These are phyloP conservation scores for Asobara japonica DNA, from an alignment of 1,140 invertebrate genomes.

Conservation along the genomic window DNA sequence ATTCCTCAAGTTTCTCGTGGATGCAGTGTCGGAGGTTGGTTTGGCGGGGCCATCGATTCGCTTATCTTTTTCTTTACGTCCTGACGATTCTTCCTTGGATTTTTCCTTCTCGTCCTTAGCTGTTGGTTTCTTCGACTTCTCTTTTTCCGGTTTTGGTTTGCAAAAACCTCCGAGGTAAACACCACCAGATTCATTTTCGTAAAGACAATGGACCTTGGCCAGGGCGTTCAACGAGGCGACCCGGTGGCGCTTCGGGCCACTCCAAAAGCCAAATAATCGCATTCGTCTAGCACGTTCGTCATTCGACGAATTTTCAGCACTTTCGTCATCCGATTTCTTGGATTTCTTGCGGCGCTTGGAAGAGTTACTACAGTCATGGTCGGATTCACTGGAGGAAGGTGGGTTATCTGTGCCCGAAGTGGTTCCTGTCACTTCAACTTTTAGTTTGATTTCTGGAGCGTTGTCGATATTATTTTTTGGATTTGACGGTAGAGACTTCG, in stretches of 20 bases:
- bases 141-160: conserved; percentile 62
- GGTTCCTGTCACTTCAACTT: conserved; percentile 53
- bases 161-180: conserved; percentile 72
- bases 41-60: conserved; percentile 22
- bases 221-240: conserved; percentile 89
- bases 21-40: conserved; percentile 9
- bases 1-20: conserved; percentile 73
- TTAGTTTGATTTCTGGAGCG: conserved; percentile 49
- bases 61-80: conserved; percentile 54
- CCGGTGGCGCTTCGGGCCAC: conserved; percentile 80
- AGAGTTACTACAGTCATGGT: conserved; percentile 52
- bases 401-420: conserved; percentile 41
- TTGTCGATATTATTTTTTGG: conserved; percentile 43
- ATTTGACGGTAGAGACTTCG: conserved; percentile 1
- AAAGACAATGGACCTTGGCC: conserved; percentile 91
- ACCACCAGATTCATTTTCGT: conserved; percentile 85
- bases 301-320: conserved; percentile 47
- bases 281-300: conserved; percentile 62
- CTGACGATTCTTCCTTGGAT: conserved; percentile 33
- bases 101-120: conserved; percentile 40
- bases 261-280: conserved; percentile 71
- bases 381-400: conserved; percentile 47
- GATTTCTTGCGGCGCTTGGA: conserved; percentile 28
- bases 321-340: conserved; percentile 48
- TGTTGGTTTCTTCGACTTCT: conserved; percentile 33